phyloP scores from a whole-genome alignment of 2,113 vertebrate genomes.

The Centrocercus urophasianus region DNA sequence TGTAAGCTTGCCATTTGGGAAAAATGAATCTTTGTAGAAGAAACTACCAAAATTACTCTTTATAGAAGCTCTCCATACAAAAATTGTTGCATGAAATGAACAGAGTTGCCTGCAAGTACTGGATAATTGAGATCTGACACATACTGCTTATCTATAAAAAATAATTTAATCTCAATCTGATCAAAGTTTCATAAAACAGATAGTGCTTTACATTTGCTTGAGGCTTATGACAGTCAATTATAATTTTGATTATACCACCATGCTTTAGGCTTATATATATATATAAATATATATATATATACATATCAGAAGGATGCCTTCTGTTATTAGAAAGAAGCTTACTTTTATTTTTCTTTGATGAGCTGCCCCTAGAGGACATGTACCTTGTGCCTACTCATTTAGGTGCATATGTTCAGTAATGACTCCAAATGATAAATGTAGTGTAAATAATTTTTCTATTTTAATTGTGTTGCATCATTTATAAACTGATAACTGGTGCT shows the following conservation, averaged over 20 bases:
- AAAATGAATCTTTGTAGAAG: conserved; percentile 31
- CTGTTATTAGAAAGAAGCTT: conserved; percentile 49
- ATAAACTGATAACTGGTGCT: conserved; percentile 68
- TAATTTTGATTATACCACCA: conserved; percentile 62
- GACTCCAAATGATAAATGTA: conserved; percentile 47
- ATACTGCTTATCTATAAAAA: conserved; percentile 24
- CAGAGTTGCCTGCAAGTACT: conserved; percentile 17
- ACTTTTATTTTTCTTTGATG: conserved; percentile 44
- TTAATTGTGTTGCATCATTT: conserved; percentile 63
- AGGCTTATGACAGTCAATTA: conserved; percentile 61
- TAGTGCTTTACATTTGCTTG: conserved; percentile 58
- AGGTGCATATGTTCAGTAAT: conserved; percentile 64
- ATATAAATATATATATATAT: conserved; percentile 42
- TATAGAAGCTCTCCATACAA: neutral
- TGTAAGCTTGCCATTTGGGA: neutral
- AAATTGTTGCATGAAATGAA: neutral
- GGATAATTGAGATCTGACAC: conserved; percentile 53
- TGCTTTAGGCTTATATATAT: conserved; percentile 46
- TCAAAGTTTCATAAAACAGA: conserved; percentile 64
- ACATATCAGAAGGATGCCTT: conserved; percentile 27
- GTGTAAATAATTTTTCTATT: conserved; percentile 1
- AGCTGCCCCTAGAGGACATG: conserved; percentile 12
- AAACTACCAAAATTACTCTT: neutral
- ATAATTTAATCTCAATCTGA: conserved; percentile 49
- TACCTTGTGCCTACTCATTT: conserved; percentile 28